Conservation (phyloP, 2,888 invertebrate genomes). For the Gymnocheta viridis region DNA sequence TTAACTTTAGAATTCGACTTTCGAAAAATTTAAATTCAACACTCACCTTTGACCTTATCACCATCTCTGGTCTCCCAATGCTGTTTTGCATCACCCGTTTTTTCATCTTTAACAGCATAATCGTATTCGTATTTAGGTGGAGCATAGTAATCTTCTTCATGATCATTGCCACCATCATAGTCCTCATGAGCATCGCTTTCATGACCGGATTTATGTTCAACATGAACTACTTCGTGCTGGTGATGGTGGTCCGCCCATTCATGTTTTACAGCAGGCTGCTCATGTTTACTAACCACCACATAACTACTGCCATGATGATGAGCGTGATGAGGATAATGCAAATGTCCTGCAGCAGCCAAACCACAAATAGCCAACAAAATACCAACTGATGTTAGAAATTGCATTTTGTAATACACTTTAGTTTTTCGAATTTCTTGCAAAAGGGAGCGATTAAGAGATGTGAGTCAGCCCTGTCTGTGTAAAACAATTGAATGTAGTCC, state of each 20-base stretch:
- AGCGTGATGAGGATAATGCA: slow-evolving; percentile 69
- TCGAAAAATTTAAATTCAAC: not conserved
- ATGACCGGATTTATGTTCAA: slow-evolving; percentile 67
- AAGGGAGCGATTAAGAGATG: slow-evolving; percentile 25
- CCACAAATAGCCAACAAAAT: slow-evolving; percentile 63
- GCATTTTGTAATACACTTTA: slow-evolving; percentile 47
- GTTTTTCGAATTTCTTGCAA: not conserved
- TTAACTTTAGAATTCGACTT: not conserved
- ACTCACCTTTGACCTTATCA: slow-evolving; percentile 79
- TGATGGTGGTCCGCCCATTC: slow-evolving; percentile 46
- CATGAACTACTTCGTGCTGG: slow-evolving; percentile 47
- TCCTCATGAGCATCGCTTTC: slow-evolving; percentile 65
- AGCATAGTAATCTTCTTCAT: slow-evolving; percentile 61
- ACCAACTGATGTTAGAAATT: slow-evolving; percentile 54
- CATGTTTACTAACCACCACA: slow-evolving; percentile 76
- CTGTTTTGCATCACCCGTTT: slow-evolving; percentile 81
- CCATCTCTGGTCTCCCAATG: slow-evolving; percentile 82
- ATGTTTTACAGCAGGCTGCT: slow-evolving; percentile 68
- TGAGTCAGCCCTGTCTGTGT: slow-evolving; percentile 9
- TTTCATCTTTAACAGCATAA: slow-evolving; percentile 81
- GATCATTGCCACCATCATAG: slow-evolving; percentile 47
- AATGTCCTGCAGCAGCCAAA: slow-evolving; percentile 69
- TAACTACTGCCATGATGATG: slow-evolving; percentile 75
- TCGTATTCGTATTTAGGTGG: slow-evolving; percentile 80
- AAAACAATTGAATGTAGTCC: slow-evolving; percentile 67